Evolutionary conservation across 2,888 invertebrate species (phyloP), one percentile per base, ranked within the genome.

Genomic region (Cactoblastis cactorum): DNA sequence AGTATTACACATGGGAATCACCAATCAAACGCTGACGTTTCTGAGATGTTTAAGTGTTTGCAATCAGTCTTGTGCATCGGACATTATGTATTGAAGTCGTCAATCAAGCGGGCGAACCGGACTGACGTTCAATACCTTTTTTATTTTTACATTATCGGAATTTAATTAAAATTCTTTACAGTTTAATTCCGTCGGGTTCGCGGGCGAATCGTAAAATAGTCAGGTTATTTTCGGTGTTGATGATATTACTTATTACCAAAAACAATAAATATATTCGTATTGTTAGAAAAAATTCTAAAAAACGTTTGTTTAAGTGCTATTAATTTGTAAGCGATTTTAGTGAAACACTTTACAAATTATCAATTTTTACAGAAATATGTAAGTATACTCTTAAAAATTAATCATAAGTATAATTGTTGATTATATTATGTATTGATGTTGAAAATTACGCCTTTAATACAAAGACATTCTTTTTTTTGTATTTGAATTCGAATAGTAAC

Each of bases 1-100:
- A 74, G 89, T 87, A 82, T 88, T 89, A 89, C 89, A 88, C 88
- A 84, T 85, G 89, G 89, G 89, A 85, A 80, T 78, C 72, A 88
- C 87, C 87, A 83, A 89, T 89, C 88, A 88, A 79, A 78, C 43
- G 63, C 73, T 85, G 87, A 87, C 86, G 78, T 83, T 77, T 85
- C 77, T 73, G 80, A 84, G 79, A 78, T 74, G 71, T 68, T 64
- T 67, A 65, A 72, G 74, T 67, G 67, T 67, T 71, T 66, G 80
- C 74, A 74, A 83, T 85, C 85, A 77, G 74, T 81, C 80, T 75
- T 75, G 69, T 75, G 66, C 65, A 56, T 64, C 62, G 62, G 71
- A 70, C 62, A 67, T 66, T 69, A 69, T 65, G 69, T 71, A 78
- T 78, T 71, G 77, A 59, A 69, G 65, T 83, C 84, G 82, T 87